Evolutionary conservation across 2,797 vertebrate species (phyloP), one percentile per base, ranked within the genome.

Genomic region (Myotis daubentonii): DNA sequence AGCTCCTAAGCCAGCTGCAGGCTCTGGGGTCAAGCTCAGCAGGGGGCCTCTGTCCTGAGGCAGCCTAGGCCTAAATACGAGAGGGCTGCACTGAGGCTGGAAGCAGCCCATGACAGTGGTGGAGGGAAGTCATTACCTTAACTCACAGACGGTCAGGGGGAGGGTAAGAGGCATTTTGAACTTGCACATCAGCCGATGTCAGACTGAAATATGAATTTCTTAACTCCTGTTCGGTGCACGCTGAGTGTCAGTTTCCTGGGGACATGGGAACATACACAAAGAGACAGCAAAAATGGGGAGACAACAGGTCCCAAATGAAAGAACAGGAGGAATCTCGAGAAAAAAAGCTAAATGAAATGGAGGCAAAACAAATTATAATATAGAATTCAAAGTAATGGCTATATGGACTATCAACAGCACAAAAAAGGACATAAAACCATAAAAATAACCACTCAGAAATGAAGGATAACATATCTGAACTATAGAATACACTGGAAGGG

Each of bases 41-140:
- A 19, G 12, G 17, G 8, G 11, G 25, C 38, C 44, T 87, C 44
- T 53, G 60, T 80, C 71, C 84, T 49, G 17, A 72, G 51, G 57
- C 12, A 38, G 15, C 22, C 23, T 16, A 2, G 5, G 60, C 8
- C 17, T 75, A 8, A 3, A 28, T 55, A 9, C 41, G 60, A 23
- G 3, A 23, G 3, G 9, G 15, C 4, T 3, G 1, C 15, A 10
- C 51, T 84, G 33, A 11, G 47, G 2, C 19, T 0, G 4, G n/a
- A 55, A 22, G 28, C 30, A 60, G 25, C 25, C 57, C 57, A 28
- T 60, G 60, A 62, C 11, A 15, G 60, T 16, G 6, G 19, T 8
- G 8, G 47, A 93, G 23, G 19, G 5, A 30, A 10, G 12, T 78
- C 62, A 47, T 85, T 60, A 57, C 68, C 36, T 90, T 85, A 60